Conservation (phyloP, 2,888 invertebrate species). For the Caenorhabditis virilis region DNA sequence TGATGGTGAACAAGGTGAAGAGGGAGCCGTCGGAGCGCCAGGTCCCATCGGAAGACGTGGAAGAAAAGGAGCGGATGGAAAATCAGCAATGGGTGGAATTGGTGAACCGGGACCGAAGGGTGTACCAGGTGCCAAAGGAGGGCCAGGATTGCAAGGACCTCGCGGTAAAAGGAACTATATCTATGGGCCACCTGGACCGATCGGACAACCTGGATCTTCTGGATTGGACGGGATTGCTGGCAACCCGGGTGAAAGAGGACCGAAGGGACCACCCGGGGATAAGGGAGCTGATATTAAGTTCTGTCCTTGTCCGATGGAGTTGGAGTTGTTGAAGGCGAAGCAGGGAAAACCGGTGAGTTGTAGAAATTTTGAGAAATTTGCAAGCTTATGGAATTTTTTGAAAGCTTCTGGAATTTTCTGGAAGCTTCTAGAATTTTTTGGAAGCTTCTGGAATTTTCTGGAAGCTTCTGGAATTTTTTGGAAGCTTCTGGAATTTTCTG, state of each 20-base stretch:
- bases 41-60: constrained; percentile 41
- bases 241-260: constrained; percentile 49
- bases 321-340: no score
- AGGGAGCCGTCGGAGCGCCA: constrained; percentile 39
- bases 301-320: constrained; percentile 64
- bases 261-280: constrained; percentile 54
- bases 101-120: constrained; percentile 51
- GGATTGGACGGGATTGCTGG: constrained; percentile 66
- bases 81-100: constrained; percentile 43
- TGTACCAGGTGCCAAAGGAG: constrained; percentile 46
- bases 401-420: no score
- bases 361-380: background rate
- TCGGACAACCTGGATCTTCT: constrained; percentile 62
- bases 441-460: no score
- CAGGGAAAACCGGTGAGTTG: background rate
- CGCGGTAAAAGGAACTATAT: constrained; percentile 61
- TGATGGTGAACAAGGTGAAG: constrained; percentile 40
- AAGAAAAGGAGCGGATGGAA: constrained; percentile 41
- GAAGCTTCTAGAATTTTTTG: no score
- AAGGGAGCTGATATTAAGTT: constrained; percentile 64
- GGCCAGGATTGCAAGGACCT: constrained; percentile 49
- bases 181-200: constrained; percentile 62
- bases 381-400: no score
- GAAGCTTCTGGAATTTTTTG: no score
- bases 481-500: no score